Evolutionary conservation across 2,113 vertebrate genomes (phyloP).

Genomic region (Seriola aureovittata): DNA sequence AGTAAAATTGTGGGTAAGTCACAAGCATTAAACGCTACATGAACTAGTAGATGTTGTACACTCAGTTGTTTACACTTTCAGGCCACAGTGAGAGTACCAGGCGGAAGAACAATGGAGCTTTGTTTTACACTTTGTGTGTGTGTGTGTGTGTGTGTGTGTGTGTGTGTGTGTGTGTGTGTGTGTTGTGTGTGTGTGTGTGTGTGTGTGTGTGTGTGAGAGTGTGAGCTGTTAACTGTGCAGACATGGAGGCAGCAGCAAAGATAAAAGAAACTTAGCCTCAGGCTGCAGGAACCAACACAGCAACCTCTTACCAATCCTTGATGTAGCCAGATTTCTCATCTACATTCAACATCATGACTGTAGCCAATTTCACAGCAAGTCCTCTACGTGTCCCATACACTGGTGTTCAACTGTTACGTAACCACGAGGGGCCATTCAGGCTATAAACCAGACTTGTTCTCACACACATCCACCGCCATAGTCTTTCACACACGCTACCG

Average conservation of each 20-base stretch:
- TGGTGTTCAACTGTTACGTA: slow-evolving; percentile 12
- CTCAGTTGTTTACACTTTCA: slow-evolving; percentile 58
- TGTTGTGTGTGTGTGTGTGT: slow-evolving; percentile 30
- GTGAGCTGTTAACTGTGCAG: slow-evolving; percentile 21
- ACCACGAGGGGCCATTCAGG: background rate
- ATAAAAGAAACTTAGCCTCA: slow-evolving; percentile 14
- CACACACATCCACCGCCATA: background rate
- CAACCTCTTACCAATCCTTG: slow-evolving; percentile 19
- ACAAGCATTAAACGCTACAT: background rate
- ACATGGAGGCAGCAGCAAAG: slow-evolving; percentile 23
- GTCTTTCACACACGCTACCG: background rate
- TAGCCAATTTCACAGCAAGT: background rate
- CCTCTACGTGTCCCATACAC: background rate
- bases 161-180: slow-evolving; percentile 25
- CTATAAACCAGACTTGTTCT: slow-evolving; percentile 7
- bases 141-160: slow-evolving; percentile 17
- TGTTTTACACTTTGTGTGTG: slow-evolving; percentile 51
- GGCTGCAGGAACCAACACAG: background rate
- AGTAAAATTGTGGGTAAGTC: background rate
- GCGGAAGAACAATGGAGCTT: slow-evolving; percentile 72
- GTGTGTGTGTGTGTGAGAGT: slow-evolving; percentile 15
- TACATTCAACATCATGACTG: slow-evolving; percentile 9
- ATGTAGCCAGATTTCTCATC: slow-evolving; percentile 17
- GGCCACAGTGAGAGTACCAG: slow-evolving; percentile 39
- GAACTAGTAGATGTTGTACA: slow-evolving; percentile 43